Conservation (phyloP, 2,888 invertebrate species). For the Saturnia japonica region DNA sequence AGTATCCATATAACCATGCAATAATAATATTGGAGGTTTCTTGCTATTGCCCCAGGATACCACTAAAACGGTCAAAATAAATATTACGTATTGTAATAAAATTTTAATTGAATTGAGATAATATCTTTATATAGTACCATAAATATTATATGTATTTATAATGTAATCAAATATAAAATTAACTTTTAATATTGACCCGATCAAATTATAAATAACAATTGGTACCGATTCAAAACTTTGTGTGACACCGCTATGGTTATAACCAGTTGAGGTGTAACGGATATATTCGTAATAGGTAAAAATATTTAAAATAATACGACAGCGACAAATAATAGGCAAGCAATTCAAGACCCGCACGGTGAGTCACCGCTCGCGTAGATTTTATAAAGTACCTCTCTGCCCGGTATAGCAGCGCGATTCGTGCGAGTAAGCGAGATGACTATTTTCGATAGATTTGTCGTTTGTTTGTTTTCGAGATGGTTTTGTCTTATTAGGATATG, state of each 20-base stretch:
- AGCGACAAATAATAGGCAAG: no score
- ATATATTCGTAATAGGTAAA: no score
- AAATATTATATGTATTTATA: neutral
- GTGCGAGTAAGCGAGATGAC: no score
- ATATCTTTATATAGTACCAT: neutral
- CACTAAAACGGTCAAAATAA: conserved; percentile 52
- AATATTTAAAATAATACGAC: no score
- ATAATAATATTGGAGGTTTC: conserved; percentile 68
- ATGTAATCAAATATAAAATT: neutral
- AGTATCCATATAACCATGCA: conserved; percentile 83
- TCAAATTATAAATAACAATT: neutral
- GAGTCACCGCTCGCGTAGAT: no score
- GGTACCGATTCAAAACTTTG: neutral
- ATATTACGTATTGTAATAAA: neutral
- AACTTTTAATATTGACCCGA: neutral
- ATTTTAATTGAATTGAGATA: neutral
- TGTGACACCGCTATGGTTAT: neutral
- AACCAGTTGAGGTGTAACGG: no score
- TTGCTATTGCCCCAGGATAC: conserved; percentile 78
- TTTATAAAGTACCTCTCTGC: no score
- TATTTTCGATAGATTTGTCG: no score
- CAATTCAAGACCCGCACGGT: no score
- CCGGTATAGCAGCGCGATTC: no score
- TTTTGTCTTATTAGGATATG: no score
- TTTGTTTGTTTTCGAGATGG: no score